These are phyloP conservation scores for Trichonephila clavata DNA, from an alignment of 1,140 invertebrate species.

Conservation along the genomic window DNA sequence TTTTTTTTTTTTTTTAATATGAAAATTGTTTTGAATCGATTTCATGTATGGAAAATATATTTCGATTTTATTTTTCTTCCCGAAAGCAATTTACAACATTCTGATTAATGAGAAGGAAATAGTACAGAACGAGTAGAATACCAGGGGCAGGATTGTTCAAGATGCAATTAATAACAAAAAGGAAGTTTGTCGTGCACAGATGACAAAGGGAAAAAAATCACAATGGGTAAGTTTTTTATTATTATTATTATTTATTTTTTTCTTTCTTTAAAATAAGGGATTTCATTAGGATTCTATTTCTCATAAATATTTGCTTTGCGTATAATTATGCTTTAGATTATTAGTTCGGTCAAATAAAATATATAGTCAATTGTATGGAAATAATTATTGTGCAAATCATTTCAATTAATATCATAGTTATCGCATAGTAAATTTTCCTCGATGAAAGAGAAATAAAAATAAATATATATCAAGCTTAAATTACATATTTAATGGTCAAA, in stretches of 20 bases:
- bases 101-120: not conserved
- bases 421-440: no score
- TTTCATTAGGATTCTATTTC: not conserved
- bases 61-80: conserved; percentile 9
- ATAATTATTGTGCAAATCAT: no score
- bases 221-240: not conserved
- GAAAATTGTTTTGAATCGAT: conserved; percentile 29
- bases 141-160: not conserved
- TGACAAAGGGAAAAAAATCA: no score
- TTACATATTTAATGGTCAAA: no score
- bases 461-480: no score
- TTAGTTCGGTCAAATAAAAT: no score
- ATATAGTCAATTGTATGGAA: no score
- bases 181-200: not conserved
- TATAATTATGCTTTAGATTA: not conserved
- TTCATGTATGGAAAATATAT: not conserved
- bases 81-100: conserved; percentile 7
- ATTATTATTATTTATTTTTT: not conserved
- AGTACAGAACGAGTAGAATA: not conserved
- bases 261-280: not conserved
- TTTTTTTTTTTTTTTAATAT: not conserved
- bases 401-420: no score
- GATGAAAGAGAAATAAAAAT: no score
- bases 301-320: not conserved
- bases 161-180: not conserved